A percentile compares a stretch with the other conserved stretches of the same genome.
Conservation (phyloP, 2,113 vertebrate species). For the Collichthys lucidus region DNA sequence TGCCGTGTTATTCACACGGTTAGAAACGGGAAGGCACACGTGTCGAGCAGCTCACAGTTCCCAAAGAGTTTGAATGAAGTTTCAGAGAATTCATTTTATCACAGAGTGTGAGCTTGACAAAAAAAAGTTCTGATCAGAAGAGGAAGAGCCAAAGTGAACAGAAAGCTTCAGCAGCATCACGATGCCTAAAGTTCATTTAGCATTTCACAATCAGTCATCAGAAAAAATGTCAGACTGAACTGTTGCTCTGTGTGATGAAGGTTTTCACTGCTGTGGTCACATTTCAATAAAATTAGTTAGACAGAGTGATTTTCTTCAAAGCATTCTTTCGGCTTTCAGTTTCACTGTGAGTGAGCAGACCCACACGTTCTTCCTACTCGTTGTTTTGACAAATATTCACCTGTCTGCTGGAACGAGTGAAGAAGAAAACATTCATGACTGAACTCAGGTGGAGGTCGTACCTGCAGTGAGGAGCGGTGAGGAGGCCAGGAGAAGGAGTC, state of each 20-base stretch:
- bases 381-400: no score
- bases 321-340: neutral
- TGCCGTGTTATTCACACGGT: neutral
- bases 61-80: neutral
- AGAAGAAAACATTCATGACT: no score
- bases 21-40: neutral
- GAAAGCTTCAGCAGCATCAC: neutral
- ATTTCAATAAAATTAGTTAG: neutral
- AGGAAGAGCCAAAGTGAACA: conserved; percentile 8
- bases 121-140: neutral
- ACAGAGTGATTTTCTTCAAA: neutral
- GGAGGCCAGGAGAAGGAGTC: conserved; percentile 72
- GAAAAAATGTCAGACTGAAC: neutral
- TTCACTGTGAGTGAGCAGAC: neutral
- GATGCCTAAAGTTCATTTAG: conserved; percentile 2
- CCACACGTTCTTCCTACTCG: no score
- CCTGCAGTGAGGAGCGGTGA: conserved; percentile 73
- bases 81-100: neutral
- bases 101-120: neutral
- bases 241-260: neutral
- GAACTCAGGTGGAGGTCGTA: conserved; percentile 43
- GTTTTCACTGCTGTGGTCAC: neutral
- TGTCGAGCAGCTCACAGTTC: neutral
- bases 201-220: conserved; percentile 13
- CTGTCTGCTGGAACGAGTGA: neutral